Conservation (phyloP, 2,888 invertebrate genomes). For the Balanococcus diminutus region DNA sequence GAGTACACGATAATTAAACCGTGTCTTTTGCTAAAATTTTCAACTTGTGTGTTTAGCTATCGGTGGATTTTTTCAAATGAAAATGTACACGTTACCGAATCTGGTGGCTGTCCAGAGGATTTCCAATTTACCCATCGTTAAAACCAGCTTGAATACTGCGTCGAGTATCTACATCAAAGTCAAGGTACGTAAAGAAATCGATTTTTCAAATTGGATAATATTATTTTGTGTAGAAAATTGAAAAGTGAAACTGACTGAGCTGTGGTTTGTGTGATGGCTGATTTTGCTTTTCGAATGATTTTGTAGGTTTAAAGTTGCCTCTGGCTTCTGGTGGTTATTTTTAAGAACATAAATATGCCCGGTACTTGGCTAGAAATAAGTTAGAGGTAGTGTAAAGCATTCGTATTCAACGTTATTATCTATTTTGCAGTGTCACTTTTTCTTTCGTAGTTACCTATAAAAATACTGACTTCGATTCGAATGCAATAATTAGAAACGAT, state of each 20-base stretch:
- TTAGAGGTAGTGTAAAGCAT: too few species aligned
- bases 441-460: background rate
- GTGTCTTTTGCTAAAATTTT: background rate
- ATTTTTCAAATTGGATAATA: too few species aligned
- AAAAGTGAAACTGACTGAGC: too few species aligned
- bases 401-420: background rate
- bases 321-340: too few species aligned
- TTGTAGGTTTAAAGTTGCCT: too few species aligned
- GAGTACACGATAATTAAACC: background rate
- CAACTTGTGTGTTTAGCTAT: background rate
- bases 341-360: too few species aligned
- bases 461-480: too few species aligned
- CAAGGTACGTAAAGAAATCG: slow-evolving; percentile 67
- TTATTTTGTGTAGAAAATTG: too few species aligned
- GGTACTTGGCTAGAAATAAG: too few species aligned
- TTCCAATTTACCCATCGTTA: slow-evolving; percentile 81
- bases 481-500: background rate
- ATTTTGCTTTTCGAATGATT: too few species aligned
- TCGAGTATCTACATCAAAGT: slow-evolving; percentile 76
- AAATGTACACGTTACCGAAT: slow-evolving; percentile 61
- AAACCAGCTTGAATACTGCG: slow-evolving; percentile 75
- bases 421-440: background rate
- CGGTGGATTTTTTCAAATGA: background rate
- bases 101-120: slow-evolving; percentile 78
- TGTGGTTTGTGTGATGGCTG: too few species aligned